These are phyloP conservation scores for Chromoteleia sp. DNA, from an alignment of 2,888 invertebrate species.

Conservation along the genomic window DNA sequence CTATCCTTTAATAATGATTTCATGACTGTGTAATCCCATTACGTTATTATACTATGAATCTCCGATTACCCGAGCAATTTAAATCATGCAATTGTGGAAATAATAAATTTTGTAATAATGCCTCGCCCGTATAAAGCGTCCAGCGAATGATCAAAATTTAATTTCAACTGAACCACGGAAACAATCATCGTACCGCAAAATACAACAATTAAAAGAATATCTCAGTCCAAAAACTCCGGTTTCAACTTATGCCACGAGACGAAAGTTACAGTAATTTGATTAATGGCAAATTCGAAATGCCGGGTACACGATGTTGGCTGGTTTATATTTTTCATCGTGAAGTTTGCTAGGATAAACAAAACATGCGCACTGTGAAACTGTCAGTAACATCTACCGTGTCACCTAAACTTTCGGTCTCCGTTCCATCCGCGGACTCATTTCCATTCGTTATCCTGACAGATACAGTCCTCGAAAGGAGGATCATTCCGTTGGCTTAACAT, in stretches of 20 bases:
- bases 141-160: not conserved
- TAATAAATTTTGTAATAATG: constrained; percentile 16
- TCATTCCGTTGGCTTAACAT: constrained; percentile 64
- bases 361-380: constrained; percentile 53
- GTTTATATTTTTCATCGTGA: constrained; percentile 55
- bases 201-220: no score
- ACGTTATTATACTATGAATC: constrained; percentile 7
- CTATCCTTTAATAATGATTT: constrained; percentile 10
- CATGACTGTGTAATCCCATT: constrained; percentile 15
- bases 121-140: not conserved
- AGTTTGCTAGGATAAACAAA: constrained; percentile 66
- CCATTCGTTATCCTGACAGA: constrained; percentile 60
- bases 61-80: constrained; percentile 8
- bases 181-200: no score
- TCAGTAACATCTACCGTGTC: constrained; percentile 55
- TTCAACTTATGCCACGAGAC: not conserved
- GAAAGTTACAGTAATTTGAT: constrained; percentile 38
- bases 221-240: no score
- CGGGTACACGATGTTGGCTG: constrained; percentile 31
- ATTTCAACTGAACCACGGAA: not conserved
- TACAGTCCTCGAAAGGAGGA: constrained; percentile 51
- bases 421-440: constrained; percentile 49
- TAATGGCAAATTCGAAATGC: constrained; percentile 38
- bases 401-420: constrained; percentile 46
- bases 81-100: constrained; percentile 13